Percentiles rank a stretch among this genome's conserved stretches.
These are phyloP conservation scores for Arenaria interpres DNA, from an alignment of 2,113 vertebrate genomes.

Conservation along the genomic window DNA sequence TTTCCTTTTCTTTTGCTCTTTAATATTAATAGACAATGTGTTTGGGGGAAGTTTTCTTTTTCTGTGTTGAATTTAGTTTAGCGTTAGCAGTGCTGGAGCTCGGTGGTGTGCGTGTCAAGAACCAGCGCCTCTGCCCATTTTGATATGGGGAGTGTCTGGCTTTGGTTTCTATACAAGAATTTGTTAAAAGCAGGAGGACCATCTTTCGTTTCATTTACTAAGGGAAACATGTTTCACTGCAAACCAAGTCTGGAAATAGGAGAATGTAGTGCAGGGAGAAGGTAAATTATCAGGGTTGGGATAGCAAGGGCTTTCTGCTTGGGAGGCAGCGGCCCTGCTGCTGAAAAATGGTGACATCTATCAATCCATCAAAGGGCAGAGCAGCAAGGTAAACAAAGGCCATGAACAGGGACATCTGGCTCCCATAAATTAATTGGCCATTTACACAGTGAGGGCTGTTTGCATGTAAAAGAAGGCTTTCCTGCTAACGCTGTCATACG, in stretches of 20 bases:
- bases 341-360: constrained; percentile 56
- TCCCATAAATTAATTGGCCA: constrained; percentile 73
- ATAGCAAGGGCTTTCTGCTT: background rate
- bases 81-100: background rate
- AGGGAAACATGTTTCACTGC: background rate
- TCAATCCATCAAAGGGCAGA: constrained; percentile 62
- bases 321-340: constrained; percentile 8
- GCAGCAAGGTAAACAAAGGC: constrained; percentile 60
- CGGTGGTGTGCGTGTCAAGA: background rate
- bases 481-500: constrained; percentile 67
- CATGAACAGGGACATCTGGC: constrained; percentile 62
- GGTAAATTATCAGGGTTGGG: background rate
- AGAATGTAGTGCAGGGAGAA: background rate
- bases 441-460: constrained; percentile 70
- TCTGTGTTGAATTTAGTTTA: background rate
- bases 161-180: background rate
- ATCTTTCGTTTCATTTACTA: background rate
- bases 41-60: background rate
- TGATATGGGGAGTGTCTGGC: background rate
- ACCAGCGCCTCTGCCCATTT: background rate
- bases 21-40: background rate
- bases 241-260: background rate
- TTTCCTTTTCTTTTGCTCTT: background rate
- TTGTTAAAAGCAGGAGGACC: background rate
- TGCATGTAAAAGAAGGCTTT: constrained; percentile 70